Percentiles rank a stretch among this genome's conserved stretches.
Evolutionary conservation across 2,888 invertebrate species (phyloP).

Genomic region (Eretmocerus hayati): DNA sequence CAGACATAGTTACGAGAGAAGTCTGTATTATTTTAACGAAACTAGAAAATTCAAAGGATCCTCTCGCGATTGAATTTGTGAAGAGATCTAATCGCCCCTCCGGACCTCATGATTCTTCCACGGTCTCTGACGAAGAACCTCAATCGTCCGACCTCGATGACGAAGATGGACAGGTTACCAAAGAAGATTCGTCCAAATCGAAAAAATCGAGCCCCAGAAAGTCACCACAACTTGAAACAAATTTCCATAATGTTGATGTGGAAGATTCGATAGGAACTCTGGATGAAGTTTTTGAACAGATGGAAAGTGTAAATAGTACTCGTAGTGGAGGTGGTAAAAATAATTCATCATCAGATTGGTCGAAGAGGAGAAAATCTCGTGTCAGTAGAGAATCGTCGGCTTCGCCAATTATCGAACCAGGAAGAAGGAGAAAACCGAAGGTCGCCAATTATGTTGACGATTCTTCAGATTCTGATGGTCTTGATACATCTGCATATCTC

Average conservation of each 20-base stretch:
- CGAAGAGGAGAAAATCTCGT: too few relatives aligned
- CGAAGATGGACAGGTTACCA: not conserved
- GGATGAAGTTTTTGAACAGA: not conserved
- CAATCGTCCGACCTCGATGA: not conserved
- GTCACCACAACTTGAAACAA: not conserved
- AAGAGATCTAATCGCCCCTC: slow-evolving; percentile 11
- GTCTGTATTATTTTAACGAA: slow-evolving; percentile 10
- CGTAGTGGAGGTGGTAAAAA: not conserved
- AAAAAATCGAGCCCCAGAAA: not conserved
- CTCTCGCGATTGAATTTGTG: slow-evolving; percentile 11
- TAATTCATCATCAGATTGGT: too few relatives aligned
- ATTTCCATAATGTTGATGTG: not conserved
- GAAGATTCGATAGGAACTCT: not conserved
- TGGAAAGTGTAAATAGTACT: not conserved
- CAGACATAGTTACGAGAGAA: not conserved
- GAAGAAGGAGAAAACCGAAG: slow-evolving; percentile 6
- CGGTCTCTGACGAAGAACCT: not conserved
- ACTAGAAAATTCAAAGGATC: slow-evolving; percentile 15
- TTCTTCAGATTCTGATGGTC: slow-evolving; percentile 5
- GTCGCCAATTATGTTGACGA: slow-evolving; percentile 13
- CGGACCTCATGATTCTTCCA: not conserved
- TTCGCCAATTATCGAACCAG: not conserved
- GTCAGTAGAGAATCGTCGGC: slow-evolving; percentile 6
- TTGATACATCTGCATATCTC: not conserved
- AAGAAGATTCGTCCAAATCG: not conserved